Percentiles rank a stretch among this genome's conserved stretches.
Evolutionary conservation across 2,888 invertebrate species (phyloP).

Genomic region (Galeopsomyia nigrocyanea): DNA sequence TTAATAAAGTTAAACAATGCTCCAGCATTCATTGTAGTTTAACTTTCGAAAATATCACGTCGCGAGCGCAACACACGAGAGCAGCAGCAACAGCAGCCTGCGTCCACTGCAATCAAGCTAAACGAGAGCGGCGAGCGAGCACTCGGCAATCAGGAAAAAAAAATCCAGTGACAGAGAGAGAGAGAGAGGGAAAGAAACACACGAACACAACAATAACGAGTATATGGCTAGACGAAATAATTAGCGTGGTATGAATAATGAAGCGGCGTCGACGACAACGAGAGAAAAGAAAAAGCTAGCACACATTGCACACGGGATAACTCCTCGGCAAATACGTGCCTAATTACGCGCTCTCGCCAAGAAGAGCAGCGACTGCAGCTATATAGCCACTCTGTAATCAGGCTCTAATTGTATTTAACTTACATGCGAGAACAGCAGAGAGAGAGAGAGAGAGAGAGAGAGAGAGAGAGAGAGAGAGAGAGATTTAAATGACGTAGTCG

Average conservation of each 20-base stretch:
- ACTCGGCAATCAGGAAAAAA: not conserved
- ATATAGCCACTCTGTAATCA: conserved; percentile 49
- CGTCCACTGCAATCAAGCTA: no score
- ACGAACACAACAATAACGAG: not conserved
- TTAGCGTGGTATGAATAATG: conserved; percentile 45
- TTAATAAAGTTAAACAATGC: no score
- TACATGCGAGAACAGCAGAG: conserved; percentile 46
- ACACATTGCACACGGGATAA: conserved; percentile 6
- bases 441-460: conserved; percentile 32
- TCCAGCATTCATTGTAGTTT: no score
- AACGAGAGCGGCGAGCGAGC: no score
- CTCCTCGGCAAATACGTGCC: conserved; percentile 45
- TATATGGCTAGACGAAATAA: conserved; percentile 29
- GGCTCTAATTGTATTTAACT: conserved; percentile 52
- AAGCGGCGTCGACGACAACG: conserved; percentile 14
- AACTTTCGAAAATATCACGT: no score
- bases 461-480: conserved; percentile 44
- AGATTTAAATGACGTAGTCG: conserved; percentile 54
- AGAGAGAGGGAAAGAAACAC: no score
- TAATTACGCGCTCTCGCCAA: conserved; percentile 42
- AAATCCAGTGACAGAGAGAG: not conserved
- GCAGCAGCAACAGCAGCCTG: not conserved
- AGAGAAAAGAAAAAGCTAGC: conserved; percentile 5
- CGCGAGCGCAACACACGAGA: not conserved
- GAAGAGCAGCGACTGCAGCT: not conserved